phyloP scores from a whole-genome alignment of 2,797 vertebrate species.

The Masticophis lateralis region DNA sequence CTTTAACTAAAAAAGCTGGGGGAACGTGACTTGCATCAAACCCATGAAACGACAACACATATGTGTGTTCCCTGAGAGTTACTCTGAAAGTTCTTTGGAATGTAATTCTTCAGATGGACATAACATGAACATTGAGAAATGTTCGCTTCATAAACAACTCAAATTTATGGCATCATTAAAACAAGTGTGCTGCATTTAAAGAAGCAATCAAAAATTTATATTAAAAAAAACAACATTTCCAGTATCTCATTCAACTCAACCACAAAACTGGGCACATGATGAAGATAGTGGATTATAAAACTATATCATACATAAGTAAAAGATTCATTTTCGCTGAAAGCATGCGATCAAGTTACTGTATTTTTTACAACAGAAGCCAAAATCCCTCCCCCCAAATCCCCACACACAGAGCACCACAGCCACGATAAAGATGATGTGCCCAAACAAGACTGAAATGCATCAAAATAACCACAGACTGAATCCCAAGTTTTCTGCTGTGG shows the following conservation, averaged over 20 bases:
- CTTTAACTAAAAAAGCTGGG: background rate
- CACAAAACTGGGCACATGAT: constrained; percentile 2
- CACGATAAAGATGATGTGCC: constrained; percentile 33
- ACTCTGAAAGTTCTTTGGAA: constrained; percentile 55
- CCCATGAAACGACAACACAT: constrained; percentile 17
- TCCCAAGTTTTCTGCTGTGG: background rate
- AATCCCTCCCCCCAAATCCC: background rate
- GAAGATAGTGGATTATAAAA: constrained; percentile 7
- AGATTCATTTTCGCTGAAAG: constrained; percentile 42
- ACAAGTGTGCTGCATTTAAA: background rate
- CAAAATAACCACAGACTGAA: constrained; percentile 40
- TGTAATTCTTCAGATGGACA: constrained; percentile 24
- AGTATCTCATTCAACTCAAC: background rate
- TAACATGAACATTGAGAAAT: constrained; percentile 26
- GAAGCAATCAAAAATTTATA: background rate
- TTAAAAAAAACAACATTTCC: constrained; percentile 7
- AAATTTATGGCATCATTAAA: background rate
- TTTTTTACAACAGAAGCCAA: constrained; percentile 29
- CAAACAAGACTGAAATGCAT: constrained; percentile 40
- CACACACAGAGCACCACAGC: background rate
- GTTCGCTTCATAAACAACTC: constrained; percentile 3
- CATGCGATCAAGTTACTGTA: constrained; percentile 34
- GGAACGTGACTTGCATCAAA: constrained; percentile 33
- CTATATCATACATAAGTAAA: constrained; percentile 7
- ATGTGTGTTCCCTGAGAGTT: constrained; percentile 62